Conservation (phyloP, 2,797 vertebrate genomes). For the Ciconia nigra region DNA sequence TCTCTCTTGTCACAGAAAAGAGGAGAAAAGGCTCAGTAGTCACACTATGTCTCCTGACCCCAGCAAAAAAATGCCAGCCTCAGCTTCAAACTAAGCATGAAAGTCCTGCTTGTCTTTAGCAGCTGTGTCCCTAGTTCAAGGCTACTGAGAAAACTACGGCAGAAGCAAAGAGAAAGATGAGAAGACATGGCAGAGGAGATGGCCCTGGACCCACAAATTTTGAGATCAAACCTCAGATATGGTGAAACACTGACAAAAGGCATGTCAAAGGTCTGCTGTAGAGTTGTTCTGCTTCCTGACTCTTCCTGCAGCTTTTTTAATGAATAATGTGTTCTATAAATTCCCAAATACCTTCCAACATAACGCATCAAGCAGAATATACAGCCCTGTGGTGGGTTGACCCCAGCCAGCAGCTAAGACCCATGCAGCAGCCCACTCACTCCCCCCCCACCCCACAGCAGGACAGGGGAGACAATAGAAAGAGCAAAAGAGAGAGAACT, state of each 20-base stretch:
- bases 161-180: neutral
- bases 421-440: rapidly evolving
- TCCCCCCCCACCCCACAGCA: neutral
- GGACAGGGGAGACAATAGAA: neutral
- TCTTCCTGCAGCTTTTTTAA: neutral
- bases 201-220: neutral
- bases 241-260: neutral
- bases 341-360: neutral
- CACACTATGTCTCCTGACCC: neutral
- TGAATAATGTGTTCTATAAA: neutral
- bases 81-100: neutral
- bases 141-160: neutral
- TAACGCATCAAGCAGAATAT: neutral
- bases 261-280: neutral
- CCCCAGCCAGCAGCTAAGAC: neutral
- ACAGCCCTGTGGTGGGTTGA: neutral
- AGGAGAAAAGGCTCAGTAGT: neutral
- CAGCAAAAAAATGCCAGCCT: neutral
- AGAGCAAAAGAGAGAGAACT: neutral
- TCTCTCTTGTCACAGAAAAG: neutral
- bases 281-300: neutral
- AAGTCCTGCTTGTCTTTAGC: neutral
- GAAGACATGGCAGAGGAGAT: neutral
- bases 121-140: neutral
- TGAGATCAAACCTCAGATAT: neutral